Percentiles rank a stretch among this genome's conserved stretches.
Conservation (phyloP, 2,888 invertebrate species). For the Diloba caeruleocephala region DNA sequence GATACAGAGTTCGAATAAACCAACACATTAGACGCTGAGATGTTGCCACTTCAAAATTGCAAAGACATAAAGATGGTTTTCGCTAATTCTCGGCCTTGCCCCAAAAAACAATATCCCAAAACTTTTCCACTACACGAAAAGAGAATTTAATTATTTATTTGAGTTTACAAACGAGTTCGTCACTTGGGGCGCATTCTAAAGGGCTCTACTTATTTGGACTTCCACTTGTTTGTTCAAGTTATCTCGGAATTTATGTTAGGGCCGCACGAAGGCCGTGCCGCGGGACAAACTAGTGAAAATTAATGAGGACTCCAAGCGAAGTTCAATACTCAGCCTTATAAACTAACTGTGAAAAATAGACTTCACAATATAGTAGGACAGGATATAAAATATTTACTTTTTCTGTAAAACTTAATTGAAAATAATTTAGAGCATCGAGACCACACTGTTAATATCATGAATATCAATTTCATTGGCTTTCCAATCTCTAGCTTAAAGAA, state of each 20-base stretch:
- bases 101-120: conserved; percentile 30
- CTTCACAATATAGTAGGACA: conserved; percentile 5
- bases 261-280: conserved; percentile 72
- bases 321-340: conserved; percentile 62
- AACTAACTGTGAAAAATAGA: conserved; percentile 61
- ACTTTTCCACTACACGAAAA: conserved; percentile 44
- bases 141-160: conserved; percentile 64
- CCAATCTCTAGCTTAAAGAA: no score
- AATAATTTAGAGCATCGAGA: no score
- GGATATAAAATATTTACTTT: conserved; percentile 1
- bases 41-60: no score
- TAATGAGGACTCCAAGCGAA: conserved; percentile 72
- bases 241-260: conserved; percentile 83
- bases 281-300: conserved; percentile 80
- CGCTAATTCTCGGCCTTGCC: neutral
- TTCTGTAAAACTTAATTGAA: neutral
- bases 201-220: conserved; percentile 81
- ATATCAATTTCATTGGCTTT: no score
- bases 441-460: no score
- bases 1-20: no score
- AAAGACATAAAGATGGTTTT: no score
- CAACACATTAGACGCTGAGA: no score
- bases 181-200: conserved; percentile 80
- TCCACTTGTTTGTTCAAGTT: conserved; percentile 82
- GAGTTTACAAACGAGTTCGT: conserved; percentile 71